Evolutionary conservation across 1,140 invertebrate species (phyloP), one percentile per base, ranked within the genome.

Genomic region (Helicoverpa zea): DNA sequence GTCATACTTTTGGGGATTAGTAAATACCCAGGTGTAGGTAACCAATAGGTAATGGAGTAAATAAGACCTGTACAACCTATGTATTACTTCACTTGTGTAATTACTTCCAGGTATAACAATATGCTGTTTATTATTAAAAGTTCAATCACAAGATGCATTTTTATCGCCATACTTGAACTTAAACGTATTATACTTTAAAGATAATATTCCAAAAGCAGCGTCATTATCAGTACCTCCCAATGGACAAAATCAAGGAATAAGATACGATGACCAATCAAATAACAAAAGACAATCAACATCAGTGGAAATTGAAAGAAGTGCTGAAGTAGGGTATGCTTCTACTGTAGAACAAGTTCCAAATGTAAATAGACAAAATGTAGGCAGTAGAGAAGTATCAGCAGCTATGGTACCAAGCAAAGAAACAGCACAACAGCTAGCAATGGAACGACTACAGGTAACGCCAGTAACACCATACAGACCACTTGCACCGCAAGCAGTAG

Each of bases 91-190:
- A 49, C 13, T 47, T 18, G 35, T 51, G 16, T 23, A 14, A 13
- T 58, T 58, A 14, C n/a, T 82, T 83, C 12, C 81, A 83, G 81
- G 72, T 73, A 54, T 83, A 76, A 47, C 54, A n/a, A 9, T 77
- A 18, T 72, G 61, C 74, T 82, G 74, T 11, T 51, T 84, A 11
- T 30, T 79, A 29, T 13, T 79, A 35, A 73, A 43, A 16, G 81
- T 61, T 10, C 35, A 77, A 11, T 49, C 80, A 63, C 68, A 82
- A n/a, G 63, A 13, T 2, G 14, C 35, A 66, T 47, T 43, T 13
- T 18, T 52, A 35, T 73, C 29, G 5, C 13, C 10, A 16, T 51
- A 10, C 16, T 61, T 10, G n/a, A 58, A 77, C 29, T 12, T 23
- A 63, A 13, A 47, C 7, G n/a, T 7, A 2, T 0, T 64, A 51